Evolutionary conservation across 2,797 vertebrate genomes (phyloP), one percentile per base, ranked within the genome.

Genomic region (Prunella strophiata): DNA sequence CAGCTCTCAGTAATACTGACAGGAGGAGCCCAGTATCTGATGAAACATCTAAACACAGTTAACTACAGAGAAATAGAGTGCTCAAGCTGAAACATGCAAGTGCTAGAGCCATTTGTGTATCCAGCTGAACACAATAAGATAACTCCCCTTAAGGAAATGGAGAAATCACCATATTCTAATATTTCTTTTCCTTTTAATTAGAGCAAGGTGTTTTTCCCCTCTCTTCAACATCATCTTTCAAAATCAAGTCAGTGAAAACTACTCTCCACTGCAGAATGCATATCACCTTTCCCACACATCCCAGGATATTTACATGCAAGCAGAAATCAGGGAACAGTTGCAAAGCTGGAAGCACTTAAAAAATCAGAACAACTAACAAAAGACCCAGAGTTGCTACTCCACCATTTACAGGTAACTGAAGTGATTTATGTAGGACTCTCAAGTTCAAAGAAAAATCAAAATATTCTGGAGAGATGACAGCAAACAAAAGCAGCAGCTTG

Each of bases 181-280:
- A 72, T 5, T 32, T 42, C 7, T 85, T 57, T 82, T 89, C 52
- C 63, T 89, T 89, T 85, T 51, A 93, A 40, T 61, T 68, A 89
- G 27, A 72, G 48, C 21, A 62, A 67, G 42, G 12, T n/a, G 29
- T 50, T 71, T 85, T 48, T 67, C 72, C 59, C 22, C 67, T 70
- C 74, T 91, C 52, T 79, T 50, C 29, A 59, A 57, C 36, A 50
- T 13, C 19, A 38, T 11, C 38, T 71, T 74, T 27, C 38, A 67
- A 93, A 91, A 85, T 25, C 32, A 80, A 93, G n/a, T 42, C 81
- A 85, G 43, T 32, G 52, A 93, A 94, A 67, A 52, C 32, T 62
- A 45, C 68, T 80, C 73, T 72, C 34, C 25, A 16, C 62, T 81
- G 43, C 50, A 85, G 27, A 84, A 48, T 4, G 8, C 23, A 1